Evolutionary conservation across 2,888 invertebrate species (phyloP).

Genomic region (Caenorhabditis doughertyi): DNA sequence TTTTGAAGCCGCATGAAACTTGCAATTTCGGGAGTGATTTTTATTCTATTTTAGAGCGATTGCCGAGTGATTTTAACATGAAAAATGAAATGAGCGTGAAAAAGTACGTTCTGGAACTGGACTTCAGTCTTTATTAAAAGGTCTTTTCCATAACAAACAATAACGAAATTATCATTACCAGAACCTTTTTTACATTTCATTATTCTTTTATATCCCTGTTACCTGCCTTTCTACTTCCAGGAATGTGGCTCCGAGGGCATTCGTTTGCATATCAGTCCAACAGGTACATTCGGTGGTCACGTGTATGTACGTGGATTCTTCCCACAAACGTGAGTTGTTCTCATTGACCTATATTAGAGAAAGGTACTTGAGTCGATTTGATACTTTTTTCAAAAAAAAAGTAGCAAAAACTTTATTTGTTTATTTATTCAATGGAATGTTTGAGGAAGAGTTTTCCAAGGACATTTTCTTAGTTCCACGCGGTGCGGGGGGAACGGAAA

Average conservation of each 20-base stretch:
- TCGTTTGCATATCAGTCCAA: conserved; percentile 72
- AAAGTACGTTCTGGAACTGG: too few relatives aligned
- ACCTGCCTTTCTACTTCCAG: conserved; percentile 52
- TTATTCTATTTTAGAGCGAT: too few relatives aligned
- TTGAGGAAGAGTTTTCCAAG: conserved; percentile 19
- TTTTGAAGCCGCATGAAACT: too few relatives aligned
- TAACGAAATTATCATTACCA: too few relatives aligned
- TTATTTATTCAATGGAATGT: conserved; percentile 13
- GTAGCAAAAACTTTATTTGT: conserved; percentile 1
- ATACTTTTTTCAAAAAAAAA: not conserved
- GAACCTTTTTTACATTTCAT: too few relatives aligned
- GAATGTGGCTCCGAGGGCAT: conserved; percentile 78
- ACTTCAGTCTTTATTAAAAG: too few relatives aligned
- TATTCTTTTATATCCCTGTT: not conserved
- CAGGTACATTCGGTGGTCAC: conserved; percentile 78
- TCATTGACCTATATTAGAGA: conserved; percentile 25
- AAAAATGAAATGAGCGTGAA: too few relatives aligned
- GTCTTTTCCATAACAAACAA: too few relatives aligned
- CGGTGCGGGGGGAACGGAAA: not conserved
- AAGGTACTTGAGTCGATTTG: conserved; percentile 1
- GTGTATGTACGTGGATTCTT: conserved; percentile 82
- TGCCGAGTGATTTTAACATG: too few relatives aligned
- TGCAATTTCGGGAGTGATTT: too few relatives aligned
- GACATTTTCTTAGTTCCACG: not conserved
- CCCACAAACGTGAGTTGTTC: conserved; percentile 62